Evolutionary conservation across 2,797 vertebrate genomes (phyloP).

Genomic region (Microtus californicus): DNA sequence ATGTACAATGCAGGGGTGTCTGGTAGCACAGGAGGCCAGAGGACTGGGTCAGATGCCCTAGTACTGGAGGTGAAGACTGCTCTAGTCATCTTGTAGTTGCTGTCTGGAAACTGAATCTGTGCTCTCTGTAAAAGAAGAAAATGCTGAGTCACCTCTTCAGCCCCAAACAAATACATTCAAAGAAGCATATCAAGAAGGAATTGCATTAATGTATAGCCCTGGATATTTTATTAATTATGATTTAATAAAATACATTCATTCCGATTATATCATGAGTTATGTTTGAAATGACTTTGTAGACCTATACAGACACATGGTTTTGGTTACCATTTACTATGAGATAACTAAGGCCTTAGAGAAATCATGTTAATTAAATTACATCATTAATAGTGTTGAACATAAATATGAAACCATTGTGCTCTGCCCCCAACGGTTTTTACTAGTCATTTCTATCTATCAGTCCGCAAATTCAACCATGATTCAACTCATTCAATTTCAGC

Average conservation of each 20-base stretch:
- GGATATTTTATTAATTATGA: constrained; percentile 58
- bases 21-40: neutral
- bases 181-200: constrained; percentile 46
- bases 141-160: neutral
- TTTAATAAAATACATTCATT: constrained; percentile 51
- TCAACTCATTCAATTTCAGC: neutral
- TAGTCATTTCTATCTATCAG: neutral
- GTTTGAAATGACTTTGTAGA: constrained; percentile 29
- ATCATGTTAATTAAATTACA: neutral
- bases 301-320: neutral
- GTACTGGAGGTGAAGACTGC: neutral
- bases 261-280: constrained; percentile 35
- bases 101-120: neutral
- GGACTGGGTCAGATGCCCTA: neutral
- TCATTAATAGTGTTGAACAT: neutral
- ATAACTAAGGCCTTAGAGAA: neutral
- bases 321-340: neutral
- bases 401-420: neutral
- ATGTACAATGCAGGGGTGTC: neutral
- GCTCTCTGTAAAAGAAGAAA: neutral
- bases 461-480: neutral
- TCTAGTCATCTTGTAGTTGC: neutral
- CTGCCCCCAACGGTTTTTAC: neutral
- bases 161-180: neutral
- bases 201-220: neutral